Base-by-base conservation (phyloP, 2,888 invertebrate genomes). In the Teleiodes luculella region DNA sequence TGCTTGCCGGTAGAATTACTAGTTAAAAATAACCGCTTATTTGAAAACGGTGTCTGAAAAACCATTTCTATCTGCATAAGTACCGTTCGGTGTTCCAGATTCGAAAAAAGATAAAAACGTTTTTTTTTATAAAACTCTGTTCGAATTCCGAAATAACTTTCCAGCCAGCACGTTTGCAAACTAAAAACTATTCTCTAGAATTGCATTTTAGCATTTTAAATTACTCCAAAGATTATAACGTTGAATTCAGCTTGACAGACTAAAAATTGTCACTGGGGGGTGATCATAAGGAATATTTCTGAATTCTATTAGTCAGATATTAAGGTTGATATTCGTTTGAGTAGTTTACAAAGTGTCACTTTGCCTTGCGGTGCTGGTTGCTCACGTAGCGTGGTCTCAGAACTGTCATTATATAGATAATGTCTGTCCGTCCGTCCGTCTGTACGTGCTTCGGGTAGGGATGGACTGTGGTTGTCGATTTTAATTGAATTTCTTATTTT, bases 371-470 rank as follows among this genome's bases (percentile, higher is more conserved):
- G 83, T 81, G 79, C 84, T 79, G 80, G 76, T 70, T 72, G 74
- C 75, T 76, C 87, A 87, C 88, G 88, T 87, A 83, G 69, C 70
- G 68, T 66, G 72, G 76, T 72, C 74, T 72, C 58, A 81, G 86
- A 88, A 86, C 88, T 87, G 88, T 88, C 88, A 89, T 89, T 88
- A 88, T 79, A 76, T 76, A 85, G 89, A 88, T 89, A 86, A 86
- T 82, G 80, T 77, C 80, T 71, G 82, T 78, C 72, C 46, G 46
- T 28, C 6, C 45, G 45, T 49, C 18, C 46, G 46, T 31, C 16
- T 31, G 46, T 49, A 37, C 86, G 87, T 84, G 84, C 74, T 64
- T 77, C 77, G 78, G 71, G 74, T 70, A 72, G 65, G 55, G 57
- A 54, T 55, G 58, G 52, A 50, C 52, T 41, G 47, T 7, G 66